phyloP scores from a whole-genome alignment of 2,113 vertebrate genomes.

The Anhinga anhinga region DNA sequence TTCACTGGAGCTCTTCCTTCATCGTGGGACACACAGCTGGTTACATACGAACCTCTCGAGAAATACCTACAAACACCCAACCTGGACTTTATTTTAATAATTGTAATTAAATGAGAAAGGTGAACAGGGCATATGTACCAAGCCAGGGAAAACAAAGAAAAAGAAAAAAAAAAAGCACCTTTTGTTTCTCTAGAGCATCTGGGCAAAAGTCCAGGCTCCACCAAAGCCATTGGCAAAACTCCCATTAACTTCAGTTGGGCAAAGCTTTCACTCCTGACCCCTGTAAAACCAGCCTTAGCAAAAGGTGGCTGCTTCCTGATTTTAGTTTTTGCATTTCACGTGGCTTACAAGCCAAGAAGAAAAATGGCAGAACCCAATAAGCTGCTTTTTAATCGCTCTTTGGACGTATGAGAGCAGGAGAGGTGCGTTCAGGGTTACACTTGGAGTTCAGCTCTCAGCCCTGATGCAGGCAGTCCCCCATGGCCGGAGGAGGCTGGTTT shows the following conservation, averaged over 20 bases:
- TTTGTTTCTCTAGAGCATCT: neutral
- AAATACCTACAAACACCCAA: neutral
- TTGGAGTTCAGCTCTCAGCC: neutral
- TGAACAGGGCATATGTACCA: neutral
- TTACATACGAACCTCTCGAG: neutral
- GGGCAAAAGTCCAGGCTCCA: neutral
- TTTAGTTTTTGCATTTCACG: neutral
- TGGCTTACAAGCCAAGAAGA: neutral
- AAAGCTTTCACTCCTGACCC: neutral
- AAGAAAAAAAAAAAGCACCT: neutral
- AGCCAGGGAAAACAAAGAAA: neutral
- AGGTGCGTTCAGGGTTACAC: neutral
- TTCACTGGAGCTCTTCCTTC: neutral
- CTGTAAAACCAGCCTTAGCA: neutral
- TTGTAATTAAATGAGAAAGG: neutral
- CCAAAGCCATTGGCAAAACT: neutral
- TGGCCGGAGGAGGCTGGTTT: neutral
- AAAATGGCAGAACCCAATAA: neutral
- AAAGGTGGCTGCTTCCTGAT: neutral
- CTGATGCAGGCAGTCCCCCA: rapidly evolving
- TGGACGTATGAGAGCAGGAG: neutral
- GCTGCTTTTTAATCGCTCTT: neutral
- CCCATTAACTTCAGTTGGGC: neutral
- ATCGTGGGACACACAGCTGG: rapidly evolving
- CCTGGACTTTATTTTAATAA: neutral